Evolutionary conservation across 2,113 vertebrate species (phyloP).

Genomic region (Plotosus lineatus): DNA sequence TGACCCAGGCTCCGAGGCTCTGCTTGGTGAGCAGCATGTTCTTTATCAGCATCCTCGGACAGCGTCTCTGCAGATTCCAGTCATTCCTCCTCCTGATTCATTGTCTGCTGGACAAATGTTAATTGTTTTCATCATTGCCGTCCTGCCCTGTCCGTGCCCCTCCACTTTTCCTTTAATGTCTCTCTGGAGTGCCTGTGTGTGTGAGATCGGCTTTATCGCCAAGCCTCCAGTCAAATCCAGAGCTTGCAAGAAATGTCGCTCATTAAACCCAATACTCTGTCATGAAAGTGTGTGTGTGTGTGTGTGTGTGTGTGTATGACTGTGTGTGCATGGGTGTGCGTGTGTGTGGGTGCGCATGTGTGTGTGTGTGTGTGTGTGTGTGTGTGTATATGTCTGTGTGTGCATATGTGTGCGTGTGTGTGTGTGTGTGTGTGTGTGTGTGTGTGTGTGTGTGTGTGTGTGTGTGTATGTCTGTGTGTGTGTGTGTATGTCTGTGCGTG

Average conservation of each 20-base stretch:
- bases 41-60: constrained; percentile 73
- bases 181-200: constrained; percentile 60
- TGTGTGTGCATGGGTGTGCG: background rate
- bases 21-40: constrained; percentile 71
- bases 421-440: too few species aligned
- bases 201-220: constrained; percentile 62
- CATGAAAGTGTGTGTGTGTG: background rate
- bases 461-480: too few species aligned
- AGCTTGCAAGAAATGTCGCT: constrained; percentile 55
- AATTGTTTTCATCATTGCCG: constrained; percentile 87
- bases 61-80: constrained; percentile 81
- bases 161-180: constrained; percentile 69
- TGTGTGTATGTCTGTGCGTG: too few species aligned
- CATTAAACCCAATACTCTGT: constrained; percentile 18
- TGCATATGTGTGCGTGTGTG: too few species aligned
- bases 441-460: too few species aligned
- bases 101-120: constrained; percentile 87
- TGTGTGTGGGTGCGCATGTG: too few species aligned
- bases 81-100: constrained; percentile 88
- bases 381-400: too few species aligned
- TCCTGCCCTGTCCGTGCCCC: constrained; percentile 70
- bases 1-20: constrained; percentile 75
- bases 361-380: too few species aligned
- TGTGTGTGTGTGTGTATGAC: constrained; percentile 17
- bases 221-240: constrained; percentile 62